Conservation (phyloP, 1,140 invertebrate genomes). For the Drosophila miranda region DNA sequence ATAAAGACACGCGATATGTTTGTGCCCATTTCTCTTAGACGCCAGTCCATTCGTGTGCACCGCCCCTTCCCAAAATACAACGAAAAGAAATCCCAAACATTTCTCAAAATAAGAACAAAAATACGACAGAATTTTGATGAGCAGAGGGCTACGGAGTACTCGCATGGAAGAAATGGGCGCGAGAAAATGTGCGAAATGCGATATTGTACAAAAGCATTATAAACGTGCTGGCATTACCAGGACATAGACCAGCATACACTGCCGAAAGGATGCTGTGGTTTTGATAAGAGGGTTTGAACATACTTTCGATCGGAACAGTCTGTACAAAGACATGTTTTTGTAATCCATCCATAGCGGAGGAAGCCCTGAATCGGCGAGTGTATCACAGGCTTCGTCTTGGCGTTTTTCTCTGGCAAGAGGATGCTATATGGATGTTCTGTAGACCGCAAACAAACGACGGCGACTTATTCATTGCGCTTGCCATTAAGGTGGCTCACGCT, state of each 20-base stretch:
- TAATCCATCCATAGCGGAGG: too few species aligned
- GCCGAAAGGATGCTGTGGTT: conserved; percentile 1
- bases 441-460: conserved; percentile 74
- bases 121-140: conserved; percentile 51
- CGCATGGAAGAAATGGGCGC: conserved; percentile 30
- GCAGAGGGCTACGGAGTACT: conserved; percentile 43
- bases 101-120: conserved; percentile 41
- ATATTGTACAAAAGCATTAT: conserved; percentile 59
- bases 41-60: conserved; percentile 5
- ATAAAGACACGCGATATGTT: conserved; percentile 66
- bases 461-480: conserved; percentile 79
- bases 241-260: conserved; percentile 17
- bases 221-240: conserved; percentile 57
- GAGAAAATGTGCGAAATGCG: conserved; percentile 71
- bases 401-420: conserved; percentile 2
- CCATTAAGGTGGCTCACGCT: conserved; percentile 73
- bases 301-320: too few species aligned
- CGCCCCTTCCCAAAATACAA: background rate
- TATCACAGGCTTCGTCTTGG: too few species aligned
- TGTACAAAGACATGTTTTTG: too few species aligned
- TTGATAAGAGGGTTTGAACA: background rate
- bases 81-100: conserved; percentile 41
- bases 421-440: conserved; percentile 18
- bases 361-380: too few species aligned
- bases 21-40: conserved; percentile 50